Percentiles rank a stretch among this genome's conserved stretches.
These are phyloP conservation scores for Danio albolineatus DNA, from an alignment of 2,797 vertebrate genomes.

Conservation along the genomic window DNA sequence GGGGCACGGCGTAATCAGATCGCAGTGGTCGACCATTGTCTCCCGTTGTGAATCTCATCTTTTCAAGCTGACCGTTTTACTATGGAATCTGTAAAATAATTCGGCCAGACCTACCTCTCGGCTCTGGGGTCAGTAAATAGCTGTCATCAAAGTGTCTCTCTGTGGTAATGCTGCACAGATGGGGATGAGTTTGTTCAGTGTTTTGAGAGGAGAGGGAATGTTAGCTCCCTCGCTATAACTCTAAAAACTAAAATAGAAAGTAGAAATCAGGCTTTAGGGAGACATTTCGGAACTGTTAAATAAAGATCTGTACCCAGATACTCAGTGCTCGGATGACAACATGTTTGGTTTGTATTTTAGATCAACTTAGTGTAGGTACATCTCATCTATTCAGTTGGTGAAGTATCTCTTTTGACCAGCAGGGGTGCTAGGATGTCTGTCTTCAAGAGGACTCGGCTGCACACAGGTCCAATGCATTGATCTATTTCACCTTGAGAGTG, in stretches of 20 bases:
- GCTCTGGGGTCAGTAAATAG: conserved; percentile 72
- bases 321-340: background rate
- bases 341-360: background rate
- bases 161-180: conserved; percentile 63
- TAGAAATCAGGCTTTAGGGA: background rate
- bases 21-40: conserved; percentile 70
- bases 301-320: background rate
- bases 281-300: background rate
- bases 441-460: background rate
- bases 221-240: background rate
- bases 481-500: conserved; percentile 67
- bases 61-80: conserved; percentile 81
- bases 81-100: conserved; percentile 77
- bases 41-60: conserved; percentile 74
- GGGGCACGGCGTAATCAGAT: conserved; percentile 72
- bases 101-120: conserved; percentile 56
- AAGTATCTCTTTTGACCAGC: background rate
- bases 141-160: conserved; percentile 71
- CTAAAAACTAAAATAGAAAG: too few relatives aligned
- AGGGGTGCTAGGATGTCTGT: conserved; percentile 20
- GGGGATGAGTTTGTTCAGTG: conserved; percentile 35
- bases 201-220: background rate
- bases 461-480: conserved; percentile 65
- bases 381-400: background rate
- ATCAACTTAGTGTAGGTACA: background rate